Evolutionary conservation across 2,797 vertebrate species (phyloP).

Genomic region (Stomatorhinus walkeri): DNA sequence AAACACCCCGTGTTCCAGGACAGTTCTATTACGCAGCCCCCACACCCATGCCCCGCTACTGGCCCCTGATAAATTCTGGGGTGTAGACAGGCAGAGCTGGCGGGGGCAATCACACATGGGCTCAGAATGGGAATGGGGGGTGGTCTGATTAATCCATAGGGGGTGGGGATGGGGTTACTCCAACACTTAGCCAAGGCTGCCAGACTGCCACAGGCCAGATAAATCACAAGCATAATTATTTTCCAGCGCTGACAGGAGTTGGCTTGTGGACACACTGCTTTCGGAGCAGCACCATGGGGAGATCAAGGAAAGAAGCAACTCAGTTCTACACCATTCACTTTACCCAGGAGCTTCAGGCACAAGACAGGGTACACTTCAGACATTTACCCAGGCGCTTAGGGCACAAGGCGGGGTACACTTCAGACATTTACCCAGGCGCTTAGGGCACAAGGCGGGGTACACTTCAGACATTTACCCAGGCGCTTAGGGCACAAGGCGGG

Average conservation of each 20-base stretch:
- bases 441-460: background rate
- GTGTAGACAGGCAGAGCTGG: background rate
- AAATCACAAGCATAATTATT: conserved; percentile 47
- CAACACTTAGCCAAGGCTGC: conserved; percentile 33
- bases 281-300: conserved; percentile 29
- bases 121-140: background rate
- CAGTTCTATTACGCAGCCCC: background rate
- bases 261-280: conserved; percentile 25
- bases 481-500: too few species aligned
- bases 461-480: too few species aligned
- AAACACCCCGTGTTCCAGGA: background rate
- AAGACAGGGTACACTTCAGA: background rate
- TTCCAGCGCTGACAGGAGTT: conserved; percentile 27
- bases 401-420: background rate
- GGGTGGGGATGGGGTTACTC: conserved; percentile 3
- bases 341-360: background rate
- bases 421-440: background rate
- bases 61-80: background rate
- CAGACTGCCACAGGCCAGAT: conserved; percentile 20
- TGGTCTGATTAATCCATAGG: background rate
- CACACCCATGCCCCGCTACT: background rate
- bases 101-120: background rate
- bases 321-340: background rate
- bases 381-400: too few species aligned
- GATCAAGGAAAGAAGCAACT: background rate